Percentiles rank a stretch among this genome's conserved stretches.
Evolutionary conservation across 1,140 invertebrate genomes (phyloP).

Genomic region (Ceratitis capitata): DNA sequence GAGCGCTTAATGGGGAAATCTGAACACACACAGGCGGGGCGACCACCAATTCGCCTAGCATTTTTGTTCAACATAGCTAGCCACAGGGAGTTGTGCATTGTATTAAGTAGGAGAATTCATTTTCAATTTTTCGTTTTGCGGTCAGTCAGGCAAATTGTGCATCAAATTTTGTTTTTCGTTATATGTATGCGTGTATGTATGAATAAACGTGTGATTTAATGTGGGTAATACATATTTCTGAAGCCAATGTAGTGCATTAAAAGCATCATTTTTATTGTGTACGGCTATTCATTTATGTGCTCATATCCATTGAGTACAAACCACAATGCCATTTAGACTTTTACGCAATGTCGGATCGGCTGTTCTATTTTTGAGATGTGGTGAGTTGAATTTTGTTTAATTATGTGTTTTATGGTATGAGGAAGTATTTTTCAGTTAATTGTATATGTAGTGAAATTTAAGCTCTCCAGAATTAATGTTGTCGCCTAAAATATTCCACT

Average conservation of each 20-base stretch:
- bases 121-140: constrained; percentile 23
- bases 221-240: neutral
- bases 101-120: neutral
- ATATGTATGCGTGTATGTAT: neutral
- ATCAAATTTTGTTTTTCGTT: neutral
- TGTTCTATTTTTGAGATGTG: neutral
- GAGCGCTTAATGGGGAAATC: neutral
- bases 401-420: neutral
- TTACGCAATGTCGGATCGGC: neutral
- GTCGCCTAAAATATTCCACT: too few species aligned
- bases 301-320: neutral
- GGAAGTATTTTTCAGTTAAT: too few species aligned
- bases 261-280: constrained; percentile 27
- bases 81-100: neutral
- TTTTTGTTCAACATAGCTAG: neutral
- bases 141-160: constrained; percentile 10
- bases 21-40: neutral
- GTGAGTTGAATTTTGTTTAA: neutral
- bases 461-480: too few species aligned
- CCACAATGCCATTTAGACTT: constrained; percentile 13
- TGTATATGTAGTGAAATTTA: too few species aligned
- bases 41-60: neutral
- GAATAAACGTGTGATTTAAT: neutral
- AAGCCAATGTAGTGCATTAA: constrained; percentile 5
- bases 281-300: neutral